A percentile compares a stretch with the other conserved stretches of the same genome.
Evolutionary conservation across 2,113 vertebrate genomes (phyloP).

Genomic region (Artemisiospiza belli): DNA sequence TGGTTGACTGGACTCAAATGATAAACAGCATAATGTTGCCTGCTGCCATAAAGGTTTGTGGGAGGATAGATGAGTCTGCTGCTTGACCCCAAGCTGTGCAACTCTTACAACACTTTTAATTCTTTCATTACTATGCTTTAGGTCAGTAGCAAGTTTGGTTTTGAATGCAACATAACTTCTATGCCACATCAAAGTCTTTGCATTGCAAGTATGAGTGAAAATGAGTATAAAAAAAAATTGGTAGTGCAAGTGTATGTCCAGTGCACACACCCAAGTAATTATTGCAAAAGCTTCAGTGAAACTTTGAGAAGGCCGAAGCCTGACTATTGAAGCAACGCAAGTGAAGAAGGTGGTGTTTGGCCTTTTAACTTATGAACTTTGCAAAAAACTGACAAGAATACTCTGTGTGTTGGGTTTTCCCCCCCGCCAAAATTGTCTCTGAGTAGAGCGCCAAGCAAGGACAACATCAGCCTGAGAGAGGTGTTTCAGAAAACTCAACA

Average conservation of each 20-base stretch:
- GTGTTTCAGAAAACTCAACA: not conserved
- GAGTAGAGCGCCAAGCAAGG: not conserved
- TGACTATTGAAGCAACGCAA: not conserved
- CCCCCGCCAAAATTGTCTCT: not conserved
- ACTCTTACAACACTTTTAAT: not conserved
- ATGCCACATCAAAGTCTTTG: constrained; percentile 36
- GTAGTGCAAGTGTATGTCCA: not conserved
- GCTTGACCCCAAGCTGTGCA: not conserved
- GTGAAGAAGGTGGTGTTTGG: not conserved
- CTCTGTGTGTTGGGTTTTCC: rapidly evolving
- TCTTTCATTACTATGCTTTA: constrained; percentile 16
- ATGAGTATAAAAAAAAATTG: not conserved
- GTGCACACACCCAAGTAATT: constrained; percentile 28
- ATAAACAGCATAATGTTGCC: not conserved
- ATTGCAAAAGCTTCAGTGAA: not conserved
- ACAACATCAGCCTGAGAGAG: not conserved
- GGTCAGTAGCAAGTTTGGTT: not conserved
- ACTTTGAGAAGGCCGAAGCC: not conserved
- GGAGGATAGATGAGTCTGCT: not conserved
- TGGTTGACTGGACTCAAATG: not conserved
- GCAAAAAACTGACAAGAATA: not conserved
- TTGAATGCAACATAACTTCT: not conserved
- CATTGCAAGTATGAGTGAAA: not conserved
- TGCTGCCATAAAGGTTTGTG: not conserved
- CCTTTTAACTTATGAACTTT: not conserved